Evolutionary conservation across 2,888 invertebrate species (phyloP).

Genomic region (Meliscaeva auricollis): DNA sequence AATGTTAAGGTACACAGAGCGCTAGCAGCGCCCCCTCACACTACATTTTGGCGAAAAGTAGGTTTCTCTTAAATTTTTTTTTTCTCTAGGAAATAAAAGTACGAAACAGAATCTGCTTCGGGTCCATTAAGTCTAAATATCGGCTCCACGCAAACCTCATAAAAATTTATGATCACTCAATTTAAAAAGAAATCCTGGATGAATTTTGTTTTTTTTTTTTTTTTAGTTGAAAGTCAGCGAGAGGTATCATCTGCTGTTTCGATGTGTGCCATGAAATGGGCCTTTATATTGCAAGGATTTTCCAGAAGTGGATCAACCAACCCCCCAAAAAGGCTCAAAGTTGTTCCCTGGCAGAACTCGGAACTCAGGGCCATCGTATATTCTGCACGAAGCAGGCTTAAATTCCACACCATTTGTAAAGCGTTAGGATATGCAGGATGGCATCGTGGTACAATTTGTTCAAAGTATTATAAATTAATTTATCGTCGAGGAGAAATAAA

Average conservation of each 20-base stretch:
- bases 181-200: slow-evolving; percentile 67
- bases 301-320: slow-evolving; percentile 46
- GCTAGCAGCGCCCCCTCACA: background rate
- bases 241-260: slow-evolving; percentile 23
- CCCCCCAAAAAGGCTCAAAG: background rate
- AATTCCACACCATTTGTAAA: slow-evolving; percentile 39
- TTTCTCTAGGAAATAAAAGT: background rate
- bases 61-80: background rate
- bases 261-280: slow-evolving; percentile 18
- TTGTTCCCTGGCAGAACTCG: background rate
- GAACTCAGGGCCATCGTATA: background rate
- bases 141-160: slow-evolving; percentile 75
- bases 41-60: slow-evolving; percentile 2
- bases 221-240: background rate
- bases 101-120: slow-evolving; percentile 66
- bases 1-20: slow-evolving; percentile 24
- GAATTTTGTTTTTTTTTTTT: slow-evolving; percentile 24
- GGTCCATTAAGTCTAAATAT: slow-evolving; percentile 75
- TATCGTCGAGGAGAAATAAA: slow-evolving; percentile 68
- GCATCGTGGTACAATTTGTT: slow-evolving; percentile 47
- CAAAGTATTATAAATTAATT: slow-evolving; percentile 74
- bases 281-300: slow-evolving; percentile 26
- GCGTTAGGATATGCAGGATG: slow-evolving; percentile 10
- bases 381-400: background rate
- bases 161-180: slow-evolving; percentile 76